Conservation (phyloP, 1,140 invertebrate species). For the Scaptomyza pallida region DNA sequence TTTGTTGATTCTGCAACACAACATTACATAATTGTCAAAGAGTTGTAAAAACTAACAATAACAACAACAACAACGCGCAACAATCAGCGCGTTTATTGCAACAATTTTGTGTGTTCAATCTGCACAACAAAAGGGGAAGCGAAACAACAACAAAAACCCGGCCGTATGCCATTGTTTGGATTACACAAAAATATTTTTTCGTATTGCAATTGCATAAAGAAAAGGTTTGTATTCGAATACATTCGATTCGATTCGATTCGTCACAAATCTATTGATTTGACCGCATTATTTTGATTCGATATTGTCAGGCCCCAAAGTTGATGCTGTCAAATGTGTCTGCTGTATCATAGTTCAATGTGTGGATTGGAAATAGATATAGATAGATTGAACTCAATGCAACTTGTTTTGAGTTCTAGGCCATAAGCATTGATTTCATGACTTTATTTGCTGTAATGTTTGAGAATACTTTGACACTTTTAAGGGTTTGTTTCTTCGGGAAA, state of each 20-base stretch:
- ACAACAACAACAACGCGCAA: slow-evolving; percentile 52
- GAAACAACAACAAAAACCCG: slow-evolving; percentile 22
- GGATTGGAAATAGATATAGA: not conserved
- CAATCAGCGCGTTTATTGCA: slow-evolving; percentile 75
- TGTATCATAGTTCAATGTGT: not conserved
- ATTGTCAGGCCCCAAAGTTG: slow-evolving; percentile 14
- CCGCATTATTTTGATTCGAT: slow-evolving; percentile 42
- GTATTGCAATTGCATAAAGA: slow-evolving; percentile 7
- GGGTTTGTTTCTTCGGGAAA: too few species aligned
- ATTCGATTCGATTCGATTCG: slow-evolving; percentile 3
- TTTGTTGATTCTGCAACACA: slow-evolving; percentile 75
- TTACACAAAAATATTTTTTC: slow-evolving; percentile 63
- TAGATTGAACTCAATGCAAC: not conserved
- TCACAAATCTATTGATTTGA: slow-evolving; percentile 22
- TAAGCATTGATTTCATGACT: not conserved
- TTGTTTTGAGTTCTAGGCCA: not conserved
- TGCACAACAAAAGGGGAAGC: slow-evolving; percentile 52
- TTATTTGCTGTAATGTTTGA: too few species aligned
- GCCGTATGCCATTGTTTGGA: slow-evolving; percentile 66
- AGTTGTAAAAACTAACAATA: slow-evolving; percentile 42
- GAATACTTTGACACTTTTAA: too few species aligned
- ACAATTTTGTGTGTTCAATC: slow-evolving; percentile 75
- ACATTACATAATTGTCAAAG: slow-evolving; percentile 80
- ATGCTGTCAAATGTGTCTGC: not conserved
- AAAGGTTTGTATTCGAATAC: not conserved